These are phyloP conservation scores for Lasioglossum villosulum DNA, from an alignment of 2,888 invertebrate species.

Conservation along the genomic window DNA sequence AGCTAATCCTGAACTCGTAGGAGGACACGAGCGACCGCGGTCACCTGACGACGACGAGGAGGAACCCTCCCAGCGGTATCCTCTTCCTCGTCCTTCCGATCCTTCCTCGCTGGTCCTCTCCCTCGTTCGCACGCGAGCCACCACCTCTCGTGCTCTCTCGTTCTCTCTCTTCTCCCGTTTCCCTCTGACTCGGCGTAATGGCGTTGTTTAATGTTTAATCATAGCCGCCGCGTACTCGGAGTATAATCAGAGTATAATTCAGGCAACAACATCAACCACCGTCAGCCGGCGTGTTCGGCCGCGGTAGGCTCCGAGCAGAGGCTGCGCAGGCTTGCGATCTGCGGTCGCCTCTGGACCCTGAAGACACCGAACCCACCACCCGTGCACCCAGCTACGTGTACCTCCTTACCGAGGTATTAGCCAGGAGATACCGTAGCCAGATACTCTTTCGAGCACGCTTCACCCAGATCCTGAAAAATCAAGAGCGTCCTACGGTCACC, in stretches of 20 bases:
- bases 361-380: conserved; percentile 54
- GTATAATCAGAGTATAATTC: conserved; percentile 84
- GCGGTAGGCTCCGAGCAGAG: conserved; percentile 23
- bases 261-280: conserved; percentile 82
- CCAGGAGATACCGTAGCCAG: background rate
- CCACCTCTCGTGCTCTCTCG: conserved; percentile 56
- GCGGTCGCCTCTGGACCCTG: conserved; percentile 70
- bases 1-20: conserved; percentile 82
- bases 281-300: conserved; percentile 59
- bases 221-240: conserved; percentile 80
- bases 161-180: conserved; percentile 48
- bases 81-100: conserved; percentile 28
- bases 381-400: conserved; percentile 75
- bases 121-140: conserved; percentile 31
- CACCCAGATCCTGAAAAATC: conserved; percentile 15
- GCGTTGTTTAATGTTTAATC: conserved; percentile 84
- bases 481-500: background rate
- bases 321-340: conserved; percentile 60
- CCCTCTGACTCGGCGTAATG: conserved; percentile 76
- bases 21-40: conserved; percentile 83
- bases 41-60: conserved; percentile 70
- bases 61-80: conserved; percentile 30
- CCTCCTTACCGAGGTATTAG: conserved; percentile 74
- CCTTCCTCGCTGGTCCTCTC: background rate
- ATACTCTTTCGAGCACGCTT: background rate